These are phyloP conservation scores for Kryphioiulus occultus DNA, from an alignment of 2,888 invertebrate genomes.

Conservation along the genomic window DNA sequence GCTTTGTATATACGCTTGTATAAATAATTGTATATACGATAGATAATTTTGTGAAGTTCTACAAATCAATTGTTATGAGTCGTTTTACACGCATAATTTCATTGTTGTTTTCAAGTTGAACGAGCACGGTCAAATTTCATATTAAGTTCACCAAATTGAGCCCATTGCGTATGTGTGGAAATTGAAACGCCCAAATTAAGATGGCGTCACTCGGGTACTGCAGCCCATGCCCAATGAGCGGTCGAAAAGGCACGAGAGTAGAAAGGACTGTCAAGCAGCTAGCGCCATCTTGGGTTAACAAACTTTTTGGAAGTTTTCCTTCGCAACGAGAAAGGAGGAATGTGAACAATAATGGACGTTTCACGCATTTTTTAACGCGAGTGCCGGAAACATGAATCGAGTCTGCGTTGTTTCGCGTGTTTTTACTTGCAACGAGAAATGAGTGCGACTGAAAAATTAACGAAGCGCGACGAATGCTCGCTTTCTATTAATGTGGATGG, in stretches of 20 bases:
- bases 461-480: background rate
- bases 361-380: slow-evolving; percentile 21
- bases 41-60: no score
- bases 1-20: no score
- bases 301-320: slow-evolving; percentile 41
- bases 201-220: background rate
- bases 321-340: background rate
- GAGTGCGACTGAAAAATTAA: slow-evolving; percentile 22
- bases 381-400: slow-evolving; percentile 31
- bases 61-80: no score
- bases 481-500: slow-evolving; percentile 37
- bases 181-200: background rate
- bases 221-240: background rate
- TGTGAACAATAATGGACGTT: slow-evolving; percentile 31
- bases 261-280: background rate
- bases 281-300: slow-evolving; percentile 44
- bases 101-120: no score
- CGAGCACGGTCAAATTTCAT: no score
- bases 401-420: slow-evolving; percentile 24
- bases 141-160: no score
- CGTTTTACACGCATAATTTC: no score
- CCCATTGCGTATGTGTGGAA: no score
- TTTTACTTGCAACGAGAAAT: background rate
- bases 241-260: background rate
- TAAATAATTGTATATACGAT: no score